A percentile compares a stretch with the other conserved stretches of the same genome.
phyloP scores from a whole-genome alignment of 2,797 vertebrate species.

The Molossus alvarezi region DNA sequence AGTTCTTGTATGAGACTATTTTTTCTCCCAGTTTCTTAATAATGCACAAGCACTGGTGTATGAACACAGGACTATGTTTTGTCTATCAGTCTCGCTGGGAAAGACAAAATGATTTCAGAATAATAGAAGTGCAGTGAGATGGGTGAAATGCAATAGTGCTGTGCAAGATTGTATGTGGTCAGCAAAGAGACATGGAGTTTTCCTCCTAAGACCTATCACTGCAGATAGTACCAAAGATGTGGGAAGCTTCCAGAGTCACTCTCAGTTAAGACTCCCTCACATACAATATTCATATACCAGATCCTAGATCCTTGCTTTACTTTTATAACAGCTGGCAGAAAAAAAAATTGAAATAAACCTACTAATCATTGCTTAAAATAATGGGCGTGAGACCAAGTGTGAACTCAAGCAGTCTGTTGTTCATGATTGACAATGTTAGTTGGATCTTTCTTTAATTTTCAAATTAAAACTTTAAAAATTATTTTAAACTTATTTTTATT shows the following conservation, averaged over 20 bases:
- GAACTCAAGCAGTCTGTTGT: neutral
- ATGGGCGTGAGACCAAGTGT: neutral
- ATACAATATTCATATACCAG: neutral
- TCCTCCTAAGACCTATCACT: neutral
- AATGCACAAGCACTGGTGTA: neutral
- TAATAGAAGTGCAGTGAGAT: neutral
- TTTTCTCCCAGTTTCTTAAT: conserved; percentile 60
- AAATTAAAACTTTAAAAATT: conserved; percentile 36
- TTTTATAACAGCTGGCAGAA: conserved; percentile 7
- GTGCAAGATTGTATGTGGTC: neutral
- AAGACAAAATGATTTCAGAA: conserved; percentile 53
- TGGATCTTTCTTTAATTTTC: neutral
- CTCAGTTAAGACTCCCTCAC: neutral
- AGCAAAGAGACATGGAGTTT: neutral
- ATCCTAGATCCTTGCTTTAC: neutral
- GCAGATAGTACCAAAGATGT: neutral
- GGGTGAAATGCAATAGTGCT: conserved; percentile 20
- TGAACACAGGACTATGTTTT: conserved; percentile 3
- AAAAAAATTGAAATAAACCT: conserved; percentile 15
- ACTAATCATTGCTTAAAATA: neutral
- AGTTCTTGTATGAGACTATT: neutral
- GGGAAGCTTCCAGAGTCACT: neutral
- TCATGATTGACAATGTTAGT: neutral
- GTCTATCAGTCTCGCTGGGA: neutral
- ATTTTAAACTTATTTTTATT: no score